Conservation (phyloP, 2,113 vertebrate genomes). For the Rhinopithecus roxellana region DNA sequence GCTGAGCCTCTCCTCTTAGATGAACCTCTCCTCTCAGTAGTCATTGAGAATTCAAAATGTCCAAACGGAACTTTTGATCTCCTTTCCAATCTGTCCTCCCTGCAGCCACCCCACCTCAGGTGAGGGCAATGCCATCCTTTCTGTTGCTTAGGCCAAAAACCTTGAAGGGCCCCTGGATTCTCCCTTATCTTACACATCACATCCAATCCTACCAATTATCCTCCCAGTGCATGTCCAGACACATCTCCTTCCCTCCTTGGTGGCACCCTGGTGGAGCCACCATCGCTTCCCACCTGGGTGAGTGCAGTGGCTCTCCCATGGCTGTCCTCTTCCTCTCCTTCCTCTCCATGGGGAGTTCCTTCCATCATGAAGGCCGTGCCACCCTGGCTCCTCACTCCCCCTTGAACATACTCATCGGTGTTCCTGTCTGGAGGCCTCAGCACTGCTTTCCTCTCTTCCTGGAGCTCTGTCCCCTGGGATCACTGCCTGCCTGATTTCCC, state of each 20-base stretch:
- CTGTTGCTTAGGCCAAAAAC: neutral
- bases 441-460: neutral
- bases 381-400: too few relatives aligned
- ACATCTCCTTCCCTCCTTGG: neutral
- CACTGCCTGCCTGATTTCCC: too few relatives aligned
- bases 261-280: neutral
- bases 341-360: neutral
- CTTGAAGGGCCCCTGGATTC: neutral
- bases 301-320: too few relatives aligned
- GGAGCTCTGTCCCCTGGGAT: accelerated
- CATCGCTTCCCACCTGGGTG: neutral
- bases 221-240: neutral
- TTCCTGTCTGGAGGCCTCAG: neutral
- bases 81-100: too few relatives aligned
- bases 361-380: accelerated
- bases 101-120: neutral
- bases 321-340: too few relatives aligned
- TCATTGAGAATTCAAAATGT: neutral
- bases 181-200: neutral
- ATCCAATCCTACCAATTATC: neutral
- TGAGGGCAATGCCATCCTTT: neutral
- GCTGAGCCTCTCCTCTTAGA: neutral
- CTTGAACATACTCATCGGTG: neutral
- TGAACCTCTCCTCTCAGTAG: neutral
- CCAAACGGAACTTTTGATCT: neutral